These are phyloP conservation scores for Cataglyphis livida DNA, from an alignment of 2,888 invertebrate genomes.

Conservation along the genomic window DNA sequence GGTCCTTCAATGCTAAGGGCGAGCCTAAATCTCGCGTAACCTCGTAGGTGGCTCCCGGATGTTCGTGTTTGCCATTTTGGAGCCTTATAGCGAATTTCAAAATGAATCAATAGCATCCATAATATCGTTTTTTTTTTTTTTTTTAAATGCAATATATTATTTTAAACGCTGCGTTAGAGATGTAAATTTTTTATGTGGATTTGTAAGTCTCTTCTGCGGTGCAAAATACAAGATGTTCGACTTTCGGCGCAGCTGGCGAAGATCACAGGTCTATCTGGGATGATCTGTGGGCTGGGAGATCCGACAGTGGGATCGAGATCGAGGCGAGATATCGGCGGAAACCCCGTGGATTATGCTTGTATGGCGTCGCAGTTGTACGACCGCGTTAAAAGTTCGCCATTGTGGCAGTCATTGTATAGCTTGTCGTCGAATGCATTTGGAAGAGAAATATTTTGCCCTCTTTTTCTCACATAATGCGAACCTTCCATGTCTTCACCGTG, in stretches of 20 bases:
- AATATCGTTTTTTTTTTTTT: background rate
- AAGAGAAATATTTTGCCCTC: slow-evolving; percentile 76
- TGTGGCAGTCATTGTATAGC: slow-evolving; percentile 76
- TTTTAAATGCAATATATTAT: background rate
- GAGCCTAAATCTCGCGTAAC: slow-evolving; percentile 78
- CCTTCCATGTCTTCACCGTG: slow-evolving; percentile 30
- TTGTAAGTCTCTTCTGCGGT: slow-evolving; percentile 6
- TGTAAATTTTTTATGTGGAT: background rate
- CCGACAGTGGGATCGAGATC: slow-evolving; percentile 78
- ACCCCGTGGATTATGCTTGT: slow-evolving; percentile 80
- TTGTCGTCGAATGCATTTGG: slow-evolving; percentile 75
- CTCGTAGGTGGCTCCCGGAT: slow-evolving; percentile 47
- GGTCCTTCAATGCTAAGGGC: slow-evolving; percentile 66
- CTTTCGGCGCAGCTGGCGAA: slow-evolving; percentile 67
- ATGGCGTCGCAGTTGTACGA: slow-evolving; percentile 74
- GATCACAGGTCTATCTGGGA: slow-evolving; percentile 72
- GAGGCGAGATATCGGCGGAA: slow-evolving; percentile 76
- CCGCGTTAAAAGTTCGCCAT: slow-evolving; percentile 80
- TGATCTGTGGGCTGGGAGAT: slow-evolving; percentile 74
- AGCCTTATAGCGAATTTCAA: background rate
- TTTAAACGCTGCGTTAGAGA: background rate
- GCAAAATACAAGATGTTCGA: slow-evolving; percentile 40
- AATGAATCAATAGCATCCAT: background rate
- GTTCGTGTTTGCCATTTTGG: slow-evolving; percentile 61
- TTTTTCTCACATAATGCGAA: slow-evolving; percentile 70